Evolutionary conservation across 1,140 invertebrate genomes (phyloP), one percentile per base, ranked within the genome.

Genomic region (Hypsibius dujardini): DNA sequence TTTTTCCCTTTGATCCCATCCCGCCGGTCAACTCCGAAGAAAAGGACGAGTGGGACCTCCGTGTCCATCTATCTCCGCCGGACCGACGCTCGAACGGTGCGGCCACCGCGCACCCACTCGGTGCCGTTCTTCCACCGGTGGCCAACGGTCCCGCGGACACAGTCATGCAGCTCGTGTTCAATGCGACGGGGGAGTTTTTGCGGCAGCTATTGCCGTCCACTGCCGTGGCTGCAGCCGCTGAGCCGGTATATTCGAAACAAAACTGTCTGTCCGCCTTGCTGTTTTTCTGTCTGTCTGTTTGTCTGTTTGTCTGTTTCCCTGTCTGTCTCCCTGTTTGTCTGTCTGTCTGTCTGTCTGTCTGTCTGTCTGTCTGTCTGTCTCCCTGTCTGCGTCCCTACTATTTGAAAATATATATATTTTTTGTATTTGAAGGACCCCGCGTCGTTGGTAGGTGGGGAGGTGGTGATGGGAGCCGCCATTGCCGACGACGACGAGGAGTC

Each of bases 391-490:
- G 28, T 28, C 28, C 28, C 28, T 28, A 28, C 28, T 28, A 28
- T 28, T 12, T 56, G 50, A 56, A 56, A 56, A 56, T 56, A 0
- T 56, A n/a, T n/a, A 7, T 56, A 56, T 56, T 56, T 56, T n/a
- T n/a, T 7, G 7, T 12, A 56, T 56, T 12, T 67, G 42, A 12
- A 67, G 42, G 12, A 12, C 62, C 12, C 12, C 45, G 12, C 42
- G 3, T 67, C 62, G 12, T 7, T 45, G 12, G 12, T 15, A 15
- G 62, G 62, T 67, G 62, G 62, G 3, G 62, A 67, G 3, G 42
- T 67, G 12, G 62, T 67, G 62, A 67, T 45, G 62, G 62, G 62
- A 7, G 62, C 62, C 3, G 62, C 62, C 62, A 67, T 67, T 67
- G 7, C 12, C 62, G 62, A 67, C 12, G 3, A 45, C 3, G 62